Percentiles rank a stretch among this genome's conserved stretches.
These are phyloP conservation scores for Myotis brandtii DNA, from an alignment of 2,113 vertebrate species.

Conservation along the genomic window DNA sequence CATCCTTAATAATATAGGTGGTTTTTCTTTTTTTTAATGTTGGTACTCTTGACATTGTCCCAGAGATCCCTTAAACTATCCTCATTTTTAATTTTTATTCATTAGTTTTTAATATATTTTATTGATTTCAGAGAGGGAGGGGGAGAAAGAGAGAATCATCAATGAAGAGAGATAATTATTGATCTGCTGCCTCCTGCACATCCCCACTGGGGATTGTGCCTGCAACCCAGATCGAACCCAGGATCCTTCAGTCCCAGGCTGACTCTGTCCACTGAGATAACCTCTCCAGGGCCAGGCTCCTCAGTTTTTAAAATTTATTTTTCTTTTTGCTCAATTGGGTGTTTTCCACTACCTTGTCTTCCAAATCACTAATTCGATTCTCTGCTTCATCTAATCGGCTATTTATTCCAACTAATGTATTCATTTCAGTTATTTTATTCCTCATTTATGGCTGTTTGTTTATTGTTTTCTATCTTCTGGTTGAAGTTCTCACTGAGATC, in stretches of 20 bases:
- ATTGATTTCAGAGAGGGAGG: no score
- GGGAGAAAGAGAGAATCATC: no score
- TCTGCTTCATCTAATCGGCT: background rate
- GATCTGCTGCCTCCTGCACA: no score
- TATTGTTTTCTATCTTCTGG: background rate
- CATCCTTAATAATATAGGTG: background rate
- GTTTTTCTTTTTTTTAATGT: background rate
- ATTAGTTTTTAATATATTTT: no score
- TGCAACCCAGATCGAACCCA: background rate
- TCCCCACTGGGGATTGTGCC: no score
- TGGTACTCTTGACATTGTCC: background rate
- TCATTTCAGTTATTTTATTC: background rate
- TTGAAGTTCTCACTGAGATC: background rate
- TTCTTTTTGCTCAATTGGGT: background rate
- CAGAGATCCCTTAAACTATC: background rate
- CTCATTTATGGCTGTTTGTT: background rate
- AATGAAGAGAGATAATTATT: no score
- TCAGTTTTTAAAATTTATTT: background rate
- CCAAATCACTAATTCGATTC: background rate
- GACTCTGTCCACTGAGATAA: background rate
- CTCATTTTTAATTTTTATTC: background rate
- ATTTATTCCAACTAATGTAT: background rate
- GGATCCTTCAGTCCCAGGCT: no score
- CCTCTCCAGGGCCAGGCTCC: no score
- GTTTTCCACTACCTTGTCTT: background rate